Percentiles rank a stretch among this genome's conserved stretches.
phyloP scores from a whole-genome alignment of 2,113 vertebrate species.

The Hydrochoerus hydrochaeris region DNA sequence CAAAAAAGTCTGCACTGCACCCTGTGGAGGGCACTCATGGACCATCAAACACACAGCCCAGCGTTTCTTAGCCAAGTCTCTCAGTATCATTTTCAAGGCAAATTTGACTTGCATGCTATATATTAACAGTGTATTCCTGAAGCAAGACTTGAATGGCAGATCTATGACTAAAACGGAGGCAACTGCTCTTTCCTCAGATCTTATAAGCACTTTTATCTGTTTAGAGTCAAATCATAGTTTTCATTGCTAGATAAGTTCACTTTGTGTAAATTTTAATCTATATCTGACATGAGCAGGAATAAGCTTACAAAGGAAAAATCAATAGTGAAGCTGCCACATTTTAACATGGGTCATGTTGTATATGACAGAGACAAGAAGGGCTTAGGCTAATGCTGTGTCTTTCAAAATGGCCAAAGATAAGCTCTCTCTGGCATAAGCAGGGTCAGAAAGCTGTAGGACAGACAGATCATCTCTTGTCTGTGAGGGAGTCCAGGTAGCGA shows the following conservation, averaged over 20 bases:
- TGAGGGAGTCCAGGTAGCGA: not conserved
- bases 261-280: not conserved
- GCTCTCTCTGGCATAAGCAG: not conserved
- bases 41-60: conserved; percentile 23
- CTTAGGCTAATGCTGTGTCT: not conserved
- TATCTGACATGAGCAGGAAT: not conserved
- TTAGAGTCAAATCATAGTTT: not conserved
- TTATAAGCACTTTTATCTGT: conserved; percentile 1
- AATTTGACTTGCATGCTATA: conserved; percentile 32
- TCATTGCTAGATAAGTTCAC: conserved; percentile 12
- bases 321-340: not conserved
- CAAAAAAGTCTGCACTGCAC: conserved; percentile 50
- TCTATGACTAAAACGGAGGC: not conserved
- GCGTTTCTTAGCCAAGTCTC: not conserved
- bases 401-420: not conserved
- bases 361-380: not conserved
- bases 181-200: conserved; percentile 26
- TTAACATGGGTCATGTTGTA: not conserved
- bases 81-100: conserved; percentile 26
- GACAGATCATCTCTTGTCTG: not conserved
- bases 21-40: conserved; percentile 83
- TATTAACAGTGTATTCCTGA: conserved; percentile 25
- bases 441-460: not conserved
- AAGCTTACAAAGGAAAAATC: conserved; percentile 1
- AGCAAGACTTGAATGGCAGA: conserved; percentile 1